These are phyloP conservation scores for Julus scandinavius DNA, from an alignment of 2,888 invertebrate species.

Conservation along the genomic window DNA sequence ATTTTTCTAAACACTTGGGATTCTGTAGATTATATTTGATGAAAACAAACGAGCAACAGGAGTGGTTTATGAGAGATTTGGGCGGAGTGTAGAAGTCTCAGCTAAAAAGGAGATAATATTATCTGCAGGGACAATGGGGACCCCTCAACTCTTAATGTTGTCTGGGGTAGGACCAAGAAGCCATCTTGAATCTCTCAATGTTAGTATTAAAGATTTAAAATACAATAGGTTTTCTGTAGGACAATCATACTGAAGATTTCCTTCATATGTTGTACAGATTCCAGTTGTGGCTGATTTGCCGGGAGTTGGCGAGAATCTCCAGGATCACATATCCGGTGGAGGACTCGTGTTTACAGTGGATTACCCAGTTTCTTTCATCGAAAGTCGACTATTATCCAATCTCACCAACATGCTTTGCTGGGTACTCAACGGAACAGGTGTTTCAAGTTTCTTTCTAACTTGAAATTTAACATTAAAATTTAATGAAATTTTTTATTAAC, in stretches of 20 bases:
- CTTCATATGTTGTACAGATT: constrained; percentile 62
- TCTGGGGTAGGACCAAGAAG: constrained; percentile 48
- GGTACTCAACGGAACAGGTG: constrained; percentile 75
- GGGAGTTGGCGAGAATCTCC: constrained; percentile 78
- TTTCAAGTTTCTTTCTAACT: neutral
- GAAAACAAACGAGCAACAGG: constrained; percentile 25
- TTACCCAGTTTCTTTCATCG: constrained; percentile 80
- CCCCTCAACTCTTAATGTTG: constrained; percentile 43
- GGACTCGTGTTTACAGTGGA: constrained; percentile 70
- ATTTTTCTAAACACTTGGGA: neutral
- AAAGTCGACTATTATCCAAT: constrained; percentile 66
- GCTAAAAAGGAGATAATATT: constrained; percentile 47
- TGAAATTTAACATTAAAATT: neutral
- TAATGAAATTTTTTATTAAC: neutral
- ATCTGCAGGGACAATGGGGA: constrained; percentile 29
- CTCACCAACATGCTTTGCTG: constrained; percentile 69
- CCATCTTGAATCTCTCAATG: neutral
- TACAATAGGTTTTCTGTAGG: too few relatives aligned
- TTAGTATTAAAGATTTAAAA: neutral
- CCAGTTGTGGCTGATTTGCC: constrained; percentile 73
- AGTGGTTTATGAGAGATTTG: constrained; percentile 11
- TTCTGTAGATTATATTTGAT: constrained; percentile 8
- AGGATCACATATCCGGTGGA: constrained; percentile 75
- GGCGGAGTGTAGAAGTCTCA: neutral
- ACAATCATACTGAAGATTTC: neutral